These are phyloP conservation scores for Luehdorfia chinensis DNA, from an alignment of 1,140 invertebrate genomes.

Conservation along the genomic window DNA sequence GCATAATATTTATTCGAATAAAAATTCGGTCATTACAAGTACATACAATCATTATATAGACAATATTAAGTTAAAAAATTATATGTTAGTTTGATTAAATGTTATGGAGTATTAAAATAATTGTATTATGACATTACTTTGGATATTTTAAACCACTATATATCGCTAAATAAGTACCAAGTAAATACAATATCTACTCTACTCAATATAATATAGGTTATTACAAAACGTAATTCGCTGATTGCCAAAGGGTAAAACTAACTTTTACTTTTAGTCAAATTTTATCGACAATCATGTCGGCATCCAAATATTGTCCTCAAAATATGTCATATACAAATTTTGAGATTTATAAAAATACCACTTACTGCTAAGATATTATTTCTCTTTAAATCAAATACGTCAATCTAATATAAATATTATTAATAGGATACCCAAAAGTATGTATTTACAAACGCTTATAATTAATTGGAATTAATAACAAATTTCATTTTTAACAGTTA, in stretches of 20 bases:
- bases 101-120: conserved; percentile 9
- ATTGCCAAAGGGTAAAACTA: not conserved
- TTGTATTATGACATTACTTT: conserved; percentile 63
- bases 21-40: too few species aligned
- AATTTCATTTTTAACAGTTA: not conserved
- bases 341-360: not conserved
- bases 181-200: not conserved
- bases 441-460: conserved; percentile 11
- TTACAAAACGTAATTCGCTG: not conserved
- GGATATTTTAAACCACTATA: conserved; percentile 30
- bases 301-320: not conserved
- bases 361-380: not conserved
- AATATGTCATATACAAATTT: not conserved
- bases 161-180: too few species aligned
- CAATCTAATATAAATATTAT: conserved; percentile 10
- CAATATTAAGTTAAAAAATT: too few species aligned
- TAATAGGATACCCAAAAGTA: not conserved
- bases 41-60: too few species aligned
- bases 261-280: not conserved
- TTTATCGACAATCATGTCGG: conserved; percentile 7
- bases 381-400: not conserved
- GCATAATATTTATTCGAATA: conserved; percentile 39
- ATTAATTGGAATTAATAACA: not conserved
- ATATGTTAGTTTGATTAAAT: not conserved
- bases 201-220: not conserved